phyloP scores from a whole-genome alignment of 2,113 vertebrate species.

The Erythrocebus patas region DNA sequence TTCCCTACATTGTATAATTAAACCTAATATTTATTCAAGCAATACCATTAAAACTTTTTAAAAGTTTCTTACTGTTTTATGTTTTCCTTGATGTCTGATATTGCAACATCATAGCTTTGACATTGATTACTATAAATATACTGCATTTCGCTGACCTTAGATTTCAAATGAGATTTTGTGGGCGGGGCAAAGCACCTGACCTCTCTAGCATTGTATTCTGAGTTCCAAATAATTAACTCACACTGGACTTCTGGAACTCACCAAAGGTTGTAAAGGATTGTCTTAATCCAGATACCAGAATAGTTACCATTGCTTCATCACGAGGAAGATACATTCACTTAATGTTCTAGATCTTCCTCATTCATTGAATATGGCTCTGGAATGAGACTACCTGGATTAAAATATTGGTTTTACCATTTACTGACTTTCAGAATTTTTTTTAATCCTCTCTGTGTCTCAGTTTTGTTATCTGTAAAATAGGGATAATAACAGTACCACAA shows the following conservation, averaged over 20 bases:
- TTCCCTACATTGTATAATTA: neutral
- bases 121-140: neutral
- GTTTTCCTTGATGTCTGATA: neutral
- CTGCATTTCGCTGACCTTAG: neutral
- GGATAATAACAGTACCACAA: neutral
- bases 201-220: neutral
- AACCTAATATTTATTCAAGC: neutral
- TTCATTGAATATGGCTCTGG: neutral
- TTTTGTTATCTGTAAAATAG: neutral
- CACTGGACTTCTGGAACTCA: neutral
- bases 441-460: neutral
- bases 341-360: neutral
- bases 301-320: neutral
- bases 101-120: neutral
- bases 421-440: neutral
- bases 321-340: neutral
- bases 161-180: neutral
- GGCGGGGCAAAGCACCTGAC: neutral
- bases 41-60: neutral
- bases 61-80: neutral
- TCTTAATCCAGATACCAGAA: neutral
- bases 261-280: neutral
- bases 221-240: neutral
- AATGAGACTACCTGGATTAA: neutral
- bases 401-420: constrained; percentile 2